Percentiles rank a stretch among this genome's conserved stretches.
Conservation (phyloP, 2,113 vertebrate species). For the Canis aureus region DNA sequence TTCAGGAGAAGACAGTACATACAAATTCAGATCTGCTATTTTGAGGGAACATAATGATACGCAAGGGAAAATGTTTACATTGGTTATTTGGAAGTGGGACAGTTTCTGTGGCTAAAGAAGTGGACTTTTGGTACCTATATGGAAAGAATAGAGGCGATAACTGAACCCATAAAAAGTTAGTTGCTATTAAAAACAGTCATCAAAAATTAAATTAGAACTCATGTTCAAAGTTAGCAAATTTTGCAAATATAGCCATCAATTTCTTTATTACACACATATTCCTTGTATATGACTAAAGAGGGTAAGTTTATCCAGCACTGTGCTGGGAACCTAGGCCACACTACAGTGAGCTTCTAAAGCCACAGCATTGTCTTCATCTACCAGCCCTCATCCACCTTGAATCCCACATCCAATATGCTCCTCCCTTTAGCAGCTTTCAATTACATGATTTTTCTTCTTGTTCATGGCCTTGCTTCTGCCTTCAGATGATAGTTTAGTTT, state of each 20-base stretch:
- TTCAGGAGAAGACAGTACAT: not conserved
- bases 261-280: not conserved
- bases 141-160: not conserved
- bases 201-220: slow-evolving; percentile 6
- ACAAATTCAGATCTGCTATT: not conserved
- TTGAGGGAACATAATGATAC: not conserved
- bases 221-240: not conserved
- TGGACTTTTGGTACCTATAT: not conserved
- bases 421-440: not conserved
- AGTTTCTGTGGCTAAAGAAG: not conserved
- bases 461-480: not conserved
- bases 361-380: not conserved
- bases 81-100: not conserved
- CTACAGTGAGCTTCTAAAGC: not conserved
- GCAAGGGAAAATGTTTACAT: not conserved
- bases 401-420: not conserved
- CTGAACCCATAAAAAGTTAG: not conserved
- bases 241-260: not conserved
- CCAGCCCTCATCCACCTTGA: not conserved
- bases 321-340: not conserved
- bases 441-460: not conserved
- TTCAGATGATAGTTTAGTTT: not conserved
- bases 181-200: not conserved
- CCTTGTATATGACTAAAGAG: not conserved
- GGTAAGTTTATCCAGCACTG: not conserved